Evolutionary conservation across 2,113 vertebrate genomes (phyloP).

Genomic region (Dasyprocta punctata): DNA sequence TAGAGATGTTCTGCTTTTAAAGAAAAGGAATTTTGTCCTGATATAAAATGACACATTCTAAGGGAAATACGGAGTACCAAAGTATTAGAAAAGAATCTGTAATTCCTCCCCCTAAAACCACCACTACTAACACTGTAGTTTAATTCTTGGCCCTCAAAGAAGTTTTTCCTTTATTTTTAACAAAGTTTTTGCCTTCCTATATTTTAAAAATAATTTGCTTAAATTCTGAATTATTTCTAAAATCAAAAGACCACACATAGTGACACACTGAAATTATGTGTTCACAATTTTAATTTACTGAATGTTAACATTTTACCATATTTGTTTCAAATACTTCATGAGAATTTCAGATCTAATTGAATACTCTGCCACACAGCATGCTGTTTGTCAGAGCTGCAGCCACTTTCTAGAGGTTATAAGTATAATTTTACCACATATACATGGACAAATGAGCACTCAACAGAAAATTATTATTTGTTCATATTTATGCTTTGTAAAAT

Average conservation of each 20-base stretch:
- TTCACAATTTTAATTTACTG: neutral
- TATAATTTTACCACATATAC: neutral
- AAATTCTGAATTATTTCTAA: neutral
- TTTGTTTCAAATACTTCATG: neutral
- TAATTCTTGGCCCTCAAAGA: neutral
- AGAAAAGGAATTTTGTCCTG: neutral
- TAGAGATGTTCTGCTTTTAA: neutral
- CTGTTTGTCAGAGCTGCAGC: neutral
- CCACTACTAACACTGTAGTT: neutral
- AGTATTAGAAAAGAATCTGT: neutral
- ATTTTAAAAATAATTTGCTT: neutral
- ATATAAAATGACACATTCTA: neutral
- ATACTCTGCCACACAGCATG: accelerated
- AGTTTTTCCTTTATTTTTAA: slow-evolving; percentile 3
- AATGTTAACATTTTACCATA: neutral
- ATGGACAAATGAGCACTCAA: neutral
- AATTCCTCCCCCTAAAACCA: neutral
- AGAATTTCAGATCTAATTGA: neutral
- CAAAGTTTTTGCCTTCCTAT: neutral
- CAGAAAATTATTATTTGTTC: neutral
- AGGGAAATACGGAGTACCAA: neutral
- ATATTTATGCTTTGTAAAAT: neutral
- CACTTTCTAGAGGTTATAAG: too few species aligned
- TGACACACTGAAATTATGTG: neutral
- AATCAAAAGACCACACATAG: neutral